A percentile compares a stretch with the other conserved stretches of the same genome.
Conservation (phyloP, 2,888 invertebrate genomes). For the Hemaris fuciformis region DNA sequence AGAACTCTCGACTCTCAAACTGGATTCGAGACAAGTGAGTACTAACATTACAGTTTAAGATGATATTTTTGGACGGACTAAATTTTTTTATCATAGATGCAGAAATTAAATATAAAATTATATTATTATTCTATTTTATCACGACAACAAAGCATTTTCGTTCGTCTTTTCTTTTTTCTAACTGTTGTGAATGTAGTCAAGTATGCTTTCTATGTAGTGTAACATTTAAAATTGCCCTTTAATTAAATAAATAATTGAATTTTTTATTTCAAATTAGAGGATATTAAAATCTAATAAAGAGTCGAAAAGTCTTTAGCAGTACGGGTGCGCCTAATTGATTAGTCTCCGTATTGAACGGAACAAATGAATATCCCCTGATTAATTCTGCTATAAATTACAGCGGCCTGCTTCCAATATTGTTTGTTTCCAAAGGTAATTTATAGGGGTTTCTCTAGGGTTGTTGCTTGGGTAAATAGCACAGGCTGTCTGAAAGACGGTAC, state of each 20-base stretch:
- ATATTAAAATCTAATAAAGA: slow-evolving; percentile 11
- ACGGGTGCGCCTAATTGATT: slow-evolving; percentile 46
- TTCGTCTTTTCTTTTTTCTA: background rate
- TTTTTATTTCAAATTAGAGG: slow-evolving; percentile 15
- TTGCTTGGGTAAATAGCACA: background rate
- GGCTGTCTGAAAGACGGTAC: background rate
- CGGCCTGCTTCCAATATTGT: slow-evolving; percentile 13
- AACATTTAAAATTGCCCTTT: background rate
- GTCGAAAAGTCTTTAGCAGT: slow-evolving; percentile 14
- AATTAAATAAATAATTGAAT: background rate
- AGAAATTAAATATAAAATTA: too few relatives aligned
- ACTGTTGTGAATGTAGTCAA: too few relatives aligned
- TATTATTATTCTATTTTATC: too few relatives aligned
- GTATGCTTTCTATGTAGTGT: too few relatives aligned
- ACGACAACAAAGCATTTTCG: too few relatives aligned
- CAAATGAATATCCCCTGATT: slow-evolving; percentile 43
- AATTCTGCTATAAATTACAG: slow-evolving; percentile 38
- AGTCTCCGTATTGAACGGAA: slow-evolving; percentile 34
- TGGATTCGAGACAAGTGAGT: too few relatives aligned
- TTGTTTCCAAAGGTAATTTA: slow-evolving; percentile 30
- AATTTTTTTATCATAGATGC: too few relatives aligned
- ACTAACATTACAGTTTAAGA: too few relatives aligned
- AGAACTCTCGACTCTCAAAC: too few relatives aligned
- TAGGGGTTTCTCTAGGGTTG: slow-evolving; percentile 16
- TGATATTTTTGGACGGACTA: too few relatives aligned